Conservation (phyloP, 2,888 invertebrate species). For the Mythimna albipuncta region DNA sequence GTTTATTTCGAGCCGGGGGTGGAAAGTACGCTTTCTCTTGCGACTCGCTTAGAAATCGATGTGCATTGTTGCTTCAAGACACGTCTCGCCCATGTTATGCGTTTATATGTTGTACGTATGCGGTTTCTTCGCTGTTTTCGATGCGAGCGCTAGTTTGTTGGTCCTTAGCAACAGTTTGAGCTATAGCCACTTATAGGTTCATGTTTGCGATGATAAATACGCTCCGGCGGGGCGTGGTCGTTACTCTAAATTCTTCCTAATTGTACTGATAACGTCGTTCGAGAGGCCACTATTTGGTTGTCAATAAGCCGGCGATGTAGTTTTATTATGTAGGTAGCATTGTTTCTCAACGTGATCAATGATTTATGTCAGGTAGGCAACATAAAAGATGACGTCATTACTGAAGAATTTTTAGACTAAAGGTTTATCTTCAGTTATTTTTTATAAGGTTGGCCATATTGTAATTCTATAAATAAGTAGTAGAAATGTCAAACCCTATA, state of each 20-base stretch:
- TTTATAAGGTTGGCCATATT: conserved; percentile 43
- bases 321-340: conserved; percentile 30
- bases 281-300: conserved; percentile 32
- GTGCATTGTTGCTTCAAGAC: conserved; percentile 64
- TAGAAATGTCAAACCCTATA: conserved; percentile 34
- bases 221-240: conserved; percentile 41
- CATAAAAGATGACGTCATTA: conserved; percentile 32
- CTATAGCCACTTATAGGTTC: conserved; percentile 28
- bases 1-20: conserved; percentile 62
- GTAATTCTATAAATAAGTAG: conserved; percentile 39
- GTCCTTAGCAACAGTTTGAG: conserved; percentile 44
- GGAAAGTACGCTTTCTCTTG: conserved; percentile 71
- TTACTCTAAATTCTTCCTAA: conserved; percentile 55
- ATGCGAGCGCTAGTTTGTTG: conserved; percentile 5
- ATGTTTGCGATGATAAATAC: conserved; percentile 50
- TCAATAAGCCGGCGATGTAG: conserved; percentile 10
- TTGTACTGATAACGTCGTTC: conserved; percentile 49
- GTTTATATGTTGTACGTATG: conserved; percentile 32
- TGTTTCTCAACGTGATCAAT: conserved; percentile 25
- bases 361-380: conserved; percentile 20
- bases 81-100: conserved; percentile 43
- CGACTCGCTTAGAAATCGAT: conserved; percentile 58
- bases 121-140: conserved; percentile 37
- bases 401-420: conserved; percentile 22
- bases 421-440: conserved; percentile 24